These are phyloP conservation scores for Sander lucioperca DNA, from an alignment of 2,113 vertebrate genomes.

Conservation along the genomic window DNA sequence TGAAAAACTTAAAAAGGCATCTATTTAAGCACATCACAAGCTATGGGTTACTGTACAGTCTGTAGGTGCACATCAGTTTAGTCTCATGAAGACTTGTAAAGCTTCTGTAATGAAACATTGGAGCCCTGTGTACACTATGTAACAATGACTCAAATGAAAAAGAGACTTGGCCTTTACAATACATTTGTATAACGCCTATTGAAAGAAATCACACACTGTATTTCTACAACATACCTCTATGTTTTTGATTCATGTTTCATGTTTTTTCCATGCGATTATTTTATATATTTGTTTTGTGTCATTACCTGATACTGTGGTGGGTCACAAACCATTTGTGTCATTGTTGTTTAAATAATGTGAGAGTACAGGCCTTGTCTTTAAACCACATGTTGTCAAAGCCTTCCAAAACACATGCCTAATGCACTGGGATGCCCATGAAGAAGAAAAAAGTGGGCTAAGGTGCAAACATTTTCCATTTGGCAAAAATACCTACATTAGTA, in stretches of 20 bases:
- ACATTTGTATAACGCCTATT: not conserved
- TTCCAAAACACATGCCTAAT: not conserved
- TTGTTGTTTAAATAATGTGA: constrained; percentile 3
- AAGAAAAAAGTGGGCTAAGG: not conserved
- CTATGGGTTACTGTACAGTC: not conserved
- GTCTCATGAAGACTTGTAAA: not conserved
- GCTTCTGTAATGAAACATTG: constrained; percentile 18
- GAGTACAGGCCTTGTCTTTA: not conserved
- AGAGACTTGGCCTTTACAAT: too few relatives aligned
- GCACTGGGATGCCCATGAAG: not conserved
- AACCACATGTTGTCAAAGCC: not conserved
- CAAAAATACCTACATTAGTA: constrained; percentile 15
- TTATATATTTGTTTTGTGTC: not conserved
- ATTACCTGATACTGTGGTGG: constrained; percentile 16
- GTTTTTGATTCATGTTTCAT: not conserved
- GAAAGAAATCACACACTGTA: not conserved
- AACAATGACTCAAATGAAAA: not conserved
- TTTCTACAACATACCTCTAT: not conserved
- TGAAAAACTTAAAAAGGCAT: constrained; percentile 36
- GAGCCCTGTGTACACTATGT: not conserved
- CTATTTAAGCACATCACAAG: not conserved
- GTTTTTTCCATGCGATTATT: not conserved
- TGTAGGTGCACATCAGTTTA: not conserved
- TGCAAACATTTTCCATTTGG: constrained; percentile 26
- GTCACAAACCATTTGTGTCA: not conserved